A percentile compares a stretch with the other conserved stretches of the same genome.
Evolutionary conservation across 2,113 vertebrate genomes (phyloP).

Genomic region (Dipodomys stephensi): DNA sequence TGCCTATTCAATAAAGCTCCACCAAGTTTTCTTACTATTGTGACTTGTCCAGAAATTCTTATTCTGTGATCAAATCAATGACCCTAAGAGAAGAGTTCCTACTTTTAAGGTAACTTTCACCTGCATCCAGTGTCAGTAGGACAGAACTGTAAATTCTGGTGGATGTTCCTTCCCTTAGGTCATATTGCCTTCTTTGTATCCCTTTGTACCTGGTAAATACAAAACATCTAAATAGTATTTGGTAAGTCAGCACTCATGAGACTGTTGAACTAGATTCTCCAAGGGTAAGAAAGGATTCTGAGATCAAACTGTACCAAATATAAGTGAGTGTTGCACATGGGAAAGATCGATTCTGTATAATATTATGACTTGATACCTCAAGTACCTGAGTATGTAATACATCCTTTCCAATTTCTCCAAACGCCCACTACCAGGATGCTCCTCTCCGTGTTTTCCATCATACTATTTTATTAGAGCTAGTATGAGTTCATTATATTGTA

Average conservation of each 20-base stretch:
- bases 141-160: background rate
- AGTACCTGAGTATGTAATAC: background rate
- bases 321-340: background rate
- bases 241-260: background rate
- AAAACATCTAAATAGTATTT: constrained; percentile 21
- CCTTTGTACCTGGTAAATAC: background rate
- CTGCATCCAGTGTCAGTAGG: background rate
- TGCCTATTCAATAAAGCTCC: too few relatives aligned
- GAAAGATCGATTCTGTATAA: background rate
- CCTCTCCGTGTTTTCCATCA: background rate
- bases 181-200: background rate
- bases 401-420: background rate
- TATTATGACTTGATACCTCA: background rate
- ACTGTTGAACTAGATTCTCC: background rate
- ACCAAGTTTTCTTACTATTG: too few relatives aligned
- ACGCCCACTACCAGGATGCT: background rate
- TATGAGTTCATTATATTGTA: background rate
- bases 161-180: background rate
- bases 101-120: too few relatives aligned
- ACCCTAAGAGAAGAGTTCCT: too few relatives aligned
- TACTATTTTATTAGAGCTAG: background rate
- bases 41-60: too few relatives aligned
- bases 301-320: background rate
- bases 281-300: background rate
- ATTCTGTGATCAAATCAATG: too few relatives aligned